phyloP scores from a whole-genome alignment of 2,113 vertebrate genomes.

The Lophotis ruficrista region DNA sequence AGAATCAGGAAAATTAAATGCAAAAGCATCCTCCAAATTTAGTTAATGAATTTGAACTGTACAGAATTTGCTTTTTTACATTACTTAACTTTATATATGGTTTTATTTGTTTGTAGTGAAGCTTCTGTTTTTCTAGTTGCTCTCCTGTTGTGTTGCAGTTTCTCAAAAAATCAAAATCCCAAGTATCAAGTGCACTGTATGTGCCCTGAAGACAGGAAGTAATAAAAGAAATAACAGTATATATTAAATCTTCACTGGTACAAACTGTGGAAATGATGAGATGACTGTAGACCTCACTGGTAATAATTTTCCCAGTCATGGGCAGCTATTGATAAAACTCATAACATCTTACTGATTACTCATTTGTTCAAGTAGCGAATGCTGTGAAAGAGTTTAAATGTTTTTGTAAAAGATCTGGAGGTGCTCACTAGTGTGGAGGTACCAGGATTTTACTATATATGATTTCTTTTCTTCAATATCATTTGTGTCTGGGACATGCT shows the following conservation, averaged over 20 bases:
- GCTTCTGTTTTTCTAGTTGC: not conserved
- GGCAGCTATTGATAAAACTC: not conserved
- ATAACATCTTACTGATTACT: not conserved
- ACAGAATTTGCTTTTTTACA: not conserved
- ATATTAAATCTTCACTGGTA: not conserved
- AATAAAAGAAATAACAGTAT: not conserved
- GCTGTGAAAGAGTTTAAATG: not conserved
- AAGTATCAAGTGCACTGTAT: not conserved
- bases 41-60: not conserved
- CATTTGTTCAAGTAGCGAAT: not conserved
- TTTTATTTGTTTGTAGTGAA: not conserved
- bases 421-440: accelerated
- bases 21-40: not conserved
- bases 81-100: not conserved
- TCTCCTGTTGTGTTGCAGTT: not conserved
- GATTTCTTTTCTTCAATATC: not conserved
- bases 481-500: not conserved
- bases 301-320: not conserved
- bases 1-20: not conserved
- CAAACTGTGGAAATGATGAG: not conserved
- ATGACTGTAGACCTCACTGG: not conserved
- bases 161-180: not conserved
- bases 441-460: not conserved
- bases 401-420: not conserved
- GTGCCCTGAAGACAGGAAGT: not conserved